Evolutionary conservation across 1,140 invertebrate species (phyloP), one percentile per base, ranked within the genome.

Genomic region (Saccostrea glomerata): DNA sequence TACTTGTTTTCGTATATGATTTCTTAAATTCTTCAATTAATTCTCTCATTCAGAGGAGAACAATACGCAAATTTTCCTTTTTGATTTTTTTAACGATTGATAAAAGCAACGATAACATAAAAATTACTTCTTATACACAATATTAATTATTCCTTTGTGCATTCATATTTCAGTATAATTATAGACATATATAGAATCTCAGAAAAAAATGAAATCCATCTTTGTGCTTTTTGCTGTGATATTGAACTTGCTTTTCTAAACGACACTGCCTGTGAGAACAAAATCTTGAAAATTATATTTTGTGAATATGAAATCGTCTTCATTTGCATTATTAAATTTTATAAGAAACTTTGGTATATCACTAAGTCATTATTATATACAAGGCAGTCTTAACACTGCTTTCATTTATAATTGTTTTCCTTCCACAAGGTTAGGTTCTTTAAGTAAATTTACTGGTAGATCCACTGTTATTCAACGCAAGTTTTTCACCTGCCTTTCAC

Each of bases 221-320:
- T 77, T 30, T 25, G 23, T 77, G 70, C 30, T 23, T 36, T 77
- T 30, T 77, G 25, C 70, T 77, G 70, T 77, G 70, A 77, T 77
- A 77, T 63, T 73, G 66, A 73, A 73, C 15, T 20, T 63, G 58
- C n/a, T 20, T 63, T 20, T 63, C 17, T 63, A 63, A 20, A 20
- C 17, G 17, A 20, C 17, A 17, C 58, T n/a, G 5, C 6, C 17
- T 63, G 6, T 63, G 6, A 20, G 58, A 17, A 6, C n/a, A 20
- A n/a, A 20, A 20, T 20, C 1, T 20, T 17, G 17, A 63, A n/a
- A 63, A 63, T 5, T 20, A n/a, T 63, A 63, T 63, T 60, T 13
- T 15, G 58, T 60, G 20, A 20, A 60, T 20, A 60, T 60, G 13
- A 60, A 13, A 60, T 20, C n/a, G n/a, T n/a, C n/a, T 20, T 63